These are phyloP conservation scores for Lemur catta DNA, from an alignment of 2,797 vertebrate genomes.

Conservation along the genomic window DNA sequence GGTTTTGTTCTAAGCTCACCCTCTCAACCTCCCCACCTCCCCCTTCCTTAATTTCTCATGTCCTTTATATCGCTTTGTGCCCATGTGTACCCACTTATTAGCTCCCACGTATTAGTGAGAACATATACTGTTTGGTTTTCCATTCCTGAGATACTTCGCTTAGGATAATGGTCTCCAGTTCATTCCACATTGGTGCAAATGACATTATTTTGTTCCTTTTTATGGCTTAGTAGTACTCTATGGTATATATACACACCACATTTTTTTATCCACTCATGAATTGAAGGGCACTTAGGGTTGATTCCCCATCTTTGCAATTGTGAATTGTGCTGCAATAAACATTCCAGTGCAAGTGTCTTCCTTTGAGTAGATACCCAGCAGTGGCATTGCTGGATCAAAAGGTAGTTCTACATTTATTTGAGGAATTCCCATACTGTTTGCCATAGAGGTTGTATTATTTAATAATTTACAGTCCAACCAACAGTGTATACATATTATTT, in stretches of 20 bases:
- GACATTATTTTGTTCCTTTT: not conserved
- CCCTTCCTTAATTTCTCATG: not conserved
- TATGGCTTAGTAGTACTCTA: not conserved
- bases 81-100: not conserved
- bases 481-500: not conserved
- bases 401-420: not conserved
- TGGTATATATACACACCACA: not conserved
- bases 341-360: not conserved
- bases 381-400: not conserved
- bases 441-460: not conserved
- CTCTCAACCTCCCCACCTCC: not conserved
- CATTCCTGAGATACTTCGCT: not conserved
- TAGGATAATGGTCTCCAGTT: not conserved
- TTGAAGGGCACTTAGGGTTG: not conserved
- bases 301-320: not conserved
- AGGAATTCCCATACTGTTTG: not conserved
- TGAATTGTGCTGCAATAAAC: not conserved
- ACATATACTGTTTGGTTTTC: no score
- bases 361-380: not conserved
- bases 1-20: not conserved
- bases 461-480: not conserved
- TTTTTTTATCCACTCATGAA: not conserved
- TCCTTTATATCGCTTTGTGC: not conserved
- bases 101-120: no score
- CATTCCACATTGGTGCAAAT: not conserved